Evolutionary conservation across 2,888 invertebrate species (phyloP).

Genomic region (Drosophila pseudotakahashii): DNA sequence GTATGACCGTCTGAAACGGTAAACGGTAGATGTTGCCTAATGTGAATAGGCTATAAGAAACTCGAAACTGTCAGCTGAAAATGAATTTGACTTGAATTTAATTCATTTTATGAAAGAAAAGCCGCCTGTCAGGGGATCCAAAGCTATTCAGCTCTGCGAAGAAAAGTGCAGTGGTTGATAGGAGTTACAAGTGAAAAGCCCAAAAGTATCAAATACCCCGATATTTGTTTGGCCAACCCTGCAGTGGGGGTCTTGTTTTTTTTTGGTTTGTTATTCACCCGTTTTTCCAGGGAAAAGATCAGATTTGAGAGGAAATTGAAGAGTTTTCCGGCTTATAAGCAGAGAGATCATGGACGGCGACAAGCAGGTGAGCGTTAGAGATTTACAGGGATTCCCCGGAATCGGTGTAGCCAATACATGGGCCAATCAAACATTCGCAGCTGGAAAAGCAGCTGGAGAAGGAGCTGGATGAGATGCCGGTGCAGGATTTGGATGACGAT

Average conservation of each 20-base stretch:
- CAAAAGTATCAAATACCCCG: neutral
- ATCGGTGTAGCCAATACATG: neutral
- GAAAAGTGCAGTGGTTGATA: neutral
- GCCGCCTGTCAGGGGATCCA: too few relatives aligned
- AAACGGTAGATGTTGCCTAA: too few relatives aligned
- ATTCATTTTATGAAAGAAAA: too few relatives aligned
- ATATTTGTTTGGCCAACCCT: constrained; percentile 4
- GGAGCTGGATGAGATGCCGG: constrained; percentile 15
- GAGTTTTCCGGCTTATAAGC: neutral
- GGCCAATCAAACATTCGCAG: neutral
- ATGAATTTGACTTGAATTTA: too few relatives aligned
- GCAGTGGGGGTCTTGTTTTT: neutral
- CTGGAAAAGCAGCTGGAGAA: constrained; percentile 8
- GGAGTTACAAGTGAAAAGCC: neutral
- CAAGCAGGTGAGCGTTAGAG: neutral
- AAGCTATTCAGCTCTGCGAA: too few relatives aligned
- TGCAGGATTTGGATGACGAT: neutral
- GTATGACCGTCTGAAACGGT: too few relatives aligned
- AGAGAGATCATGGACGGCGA: neutral
- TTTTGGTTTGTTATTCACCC: neutral
- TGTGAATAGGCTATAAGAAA: too few relatives aligned
- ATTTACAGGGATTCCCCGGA: neutral
- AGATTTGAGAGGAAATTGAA: neutral
- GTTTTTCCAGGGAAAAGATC: neutral
- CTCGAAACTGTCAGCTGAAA: too few relatives aligned